Conservation (phyloP, 2,113 vertebrate genomes). For the Phalacrocorax brasilianus region DNA sequence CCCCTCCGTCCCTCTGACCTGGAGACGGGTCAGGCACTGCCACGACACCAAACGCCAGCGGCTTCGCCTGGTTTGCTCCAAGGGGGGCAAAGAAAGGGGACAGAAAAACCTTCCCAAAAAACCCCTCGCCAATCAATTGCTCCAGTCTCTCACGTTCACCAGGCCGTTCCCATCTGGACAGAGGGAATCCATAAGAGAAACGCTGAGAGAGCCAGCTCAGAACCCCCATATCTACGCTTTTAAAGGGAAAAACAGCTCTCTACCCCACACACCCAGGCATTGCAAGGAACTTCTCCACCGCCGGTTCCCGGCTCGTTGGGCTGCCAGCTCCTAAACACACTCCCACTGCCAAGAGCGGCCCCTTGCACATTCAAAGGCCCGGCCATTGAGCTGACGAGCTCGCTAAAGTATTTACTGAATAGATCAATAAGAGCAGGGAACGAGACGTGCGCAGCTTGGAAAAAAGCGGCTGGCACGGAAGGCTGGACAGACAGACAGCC, state of each 20-base stretch:
- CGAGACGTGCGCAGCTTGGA: slow-evolving; percentile 28
- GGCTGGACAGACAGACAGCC: neutral
- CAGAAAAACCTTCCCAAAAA: neutral
- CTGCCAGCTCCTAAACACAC: neutral
- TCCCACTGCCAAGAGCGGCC: slow-evolving; percentile 13
- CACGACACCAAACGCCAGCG: neutral
- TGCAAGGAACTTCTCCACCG: neutral
- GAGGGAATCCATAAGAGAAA: neutral
- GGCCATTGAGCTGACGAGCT: slow-evolving; percentile 19
- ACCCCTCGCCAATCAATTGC: accelerated
- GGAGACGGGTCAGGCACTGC: neutral
- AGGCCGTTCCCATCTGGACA: neutral
- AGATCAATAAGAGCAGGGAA: slow-evolving; percentile 7
- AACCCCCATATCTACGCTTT: neutral
- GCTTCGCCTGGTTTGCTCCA: neutral
- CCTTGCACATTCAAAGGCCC: neutral
- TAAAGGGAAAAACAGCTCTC: neutral
- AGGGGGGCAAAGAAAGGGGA: neutral
- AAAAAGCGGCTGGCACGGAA: neutral
- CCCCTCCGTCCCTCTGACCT: neutral
- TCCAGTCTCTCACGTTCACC: neutral
- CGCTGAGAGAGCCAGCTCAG: neutral
- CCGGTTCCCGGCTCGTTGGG: neutral
- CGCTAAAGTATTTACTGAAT: neutral
- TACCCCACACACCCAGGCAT: neutral